phyloP scores from a whole-genome alignment of 2,113 vertebrate genomes.

The Raja brachyura region DNA sequence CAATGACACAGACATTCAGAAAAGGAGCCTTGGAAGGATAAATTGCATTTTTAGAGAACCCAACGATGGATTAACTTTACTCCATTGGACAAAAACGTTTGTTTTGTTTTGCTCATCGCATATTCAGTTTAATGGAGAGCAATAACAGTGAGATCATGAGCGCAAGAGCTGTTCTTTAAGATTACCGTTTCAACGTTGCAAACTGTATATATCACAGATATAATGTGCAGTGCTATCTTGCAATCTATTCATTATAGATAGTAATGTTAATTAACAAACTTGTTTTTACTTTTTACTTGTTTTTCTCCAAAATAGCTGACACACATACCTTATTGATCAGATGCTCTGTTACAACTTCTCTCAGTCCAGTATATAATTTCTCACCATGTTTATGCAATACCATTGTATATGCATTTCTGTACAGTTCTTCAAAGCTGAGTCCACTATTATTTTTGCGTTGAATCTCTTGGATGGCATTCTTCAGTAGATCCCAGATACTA shows the following conservation, averaged over 20 bases:
- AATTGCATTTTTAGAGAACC: too few relatives aligned
- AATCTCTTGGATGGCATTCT: constrained; percentile 99
- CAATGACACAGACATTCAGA: too few relatives aligned
- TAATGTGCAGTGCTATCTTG: not conserved
- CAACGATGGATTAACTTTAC: too few relatives aligned
- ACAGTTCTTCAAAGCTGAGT: constrained; percentile 97
- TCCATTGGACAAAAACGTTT: too few relatives aligned
- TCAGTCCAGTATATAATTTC: constrained; percentile 94
- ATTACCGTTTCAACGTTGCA: not conserved
- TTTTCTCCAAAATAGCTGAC: not conserved
- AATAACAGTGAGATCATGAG: not conserved
- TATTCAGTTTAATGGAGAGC: not conserved
- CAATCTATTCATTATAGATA: too few relatives aligned
- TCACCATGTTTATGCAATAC: constrained; percentile 98
- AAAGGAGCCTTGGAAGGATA: too few relatives aligned
- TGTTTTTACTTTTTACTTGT: not conserved
- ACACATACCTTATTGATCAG: constrained; percentile 93
- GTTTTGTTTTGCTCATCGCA: not conserved
- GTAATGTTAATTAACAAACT: too few relatives aligned
- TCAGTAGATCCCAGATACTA: constrained; percentile 98
- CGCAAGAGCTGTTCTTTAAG: not conserved
- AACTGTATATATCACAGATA: not conserved
- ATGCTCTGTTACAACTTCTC: constrained; percentile 97
- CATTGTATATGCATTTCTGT: constrained; percentile 99
- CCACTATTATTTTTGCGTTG: constrained; percentile 99